These are phyloP conservation scores for Micronycteris hirsuta DNA, from an alignment of 2,113 vertebrate genomes.

Conservation along the genomic window DNA sequence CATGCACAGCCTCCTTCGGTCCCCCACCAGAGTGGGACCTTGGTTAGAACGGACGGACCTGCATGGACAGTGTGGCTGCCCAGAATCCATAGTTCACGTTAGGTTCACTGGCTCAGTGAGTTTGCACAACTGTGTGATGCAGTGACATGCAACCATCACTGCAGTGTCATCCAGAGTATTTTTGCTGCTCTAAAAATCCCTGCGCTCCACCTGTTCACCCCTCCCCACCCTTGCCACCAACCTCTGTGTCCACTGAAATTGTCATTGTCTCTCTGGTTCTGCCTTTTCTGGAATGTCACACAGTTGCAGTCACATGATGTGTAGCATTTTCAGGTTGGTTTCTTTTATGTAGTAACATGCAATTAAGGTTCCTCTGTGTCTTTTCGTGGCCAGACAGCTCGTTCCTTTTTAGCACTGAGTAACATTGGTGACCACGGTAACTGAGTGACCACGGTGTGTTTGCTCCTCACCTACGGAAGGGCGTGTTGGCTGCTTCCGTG, in stretches of 20 bases:
- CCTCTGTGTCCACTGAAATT: not conserved
- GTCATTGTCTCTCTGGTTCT: not conserved
- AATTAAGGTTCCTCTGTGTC: not conserved
- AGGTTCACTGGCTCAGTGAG: not conserved
- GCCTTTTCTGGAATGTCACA: too few species aligned
- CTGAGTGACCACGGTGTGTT: not conserved
- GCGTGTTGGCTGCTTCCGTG: not conserved
- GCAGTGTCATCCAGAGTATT: too few species aligned
- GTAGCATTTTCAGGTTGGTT: too few species aligned
- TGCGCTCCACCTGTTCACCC: not conserved
- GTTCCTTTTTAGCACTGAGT: not conserved
- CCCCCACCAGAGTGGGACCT: not conserved
- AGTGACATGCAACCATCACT: not conserved
- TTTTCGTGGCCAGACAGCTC: not conserved
- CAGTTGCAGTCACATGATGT: too few species aligned
- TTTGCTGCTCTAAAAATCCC: not conserved
- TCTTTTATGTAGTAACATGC: not conserved
- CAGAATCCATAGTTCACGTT: too few species aligned
- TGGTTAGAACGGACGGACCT: not conserved
- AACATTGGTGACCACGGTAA: not conserved
- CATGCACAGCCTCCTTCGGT: too few species aligned
- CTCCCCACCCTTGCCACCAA: not conserved
- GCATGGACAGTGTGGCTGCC: accelerated
- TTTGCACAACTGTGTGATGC: not conserved
- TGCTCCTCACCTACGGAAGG: not conserved